These are phyloP conservation scores for Melanostigma gelatinosum DNA, from an alignment of 2,113 vertebrate species.

Conservation along the genomic window DNA sequence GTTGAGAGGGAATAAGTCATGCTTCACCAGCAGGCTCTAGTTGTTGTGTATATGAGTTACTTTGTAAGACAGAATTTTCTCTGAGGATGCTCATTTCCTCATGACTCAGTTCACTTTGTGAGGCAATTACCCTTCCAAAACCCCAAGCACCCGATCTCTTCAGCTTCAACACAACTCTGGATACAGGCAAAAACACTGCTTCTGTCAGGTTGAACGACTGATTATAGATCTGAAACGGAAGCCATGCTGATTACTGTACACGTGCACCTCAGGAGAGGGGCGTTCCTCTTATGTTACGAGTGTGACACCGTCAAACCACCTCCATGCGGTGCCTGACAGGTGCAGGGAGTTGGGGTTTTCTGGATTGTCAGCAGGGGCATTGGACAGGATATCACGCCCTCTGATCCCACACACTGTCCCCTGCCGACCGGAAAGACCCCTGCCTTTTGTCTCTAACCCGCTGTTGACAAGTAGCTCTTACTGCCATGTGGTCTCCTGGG, in stretches of 20 bases:
- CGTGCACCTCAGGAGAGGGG: conserved; percentile 76
- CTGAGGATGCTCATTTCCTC: conserved; percentile 75
- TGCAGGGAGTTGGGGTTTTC: conserved; percentile 72
- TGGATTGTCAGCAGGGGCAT: conserved; percentile 73
- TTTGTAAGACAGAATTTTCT: conserved; percentile 71
- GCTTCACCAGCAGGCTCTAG: conserved; percentile 66
- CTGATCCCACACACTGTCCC: conserved; percentile 78
- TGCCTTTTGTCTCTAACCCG: conserved; percentile 78
- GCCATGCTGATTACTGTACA: conserved; percentile 81
- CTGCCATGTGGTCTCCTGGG: conserved; percentile 78
- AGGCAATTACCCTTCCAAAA: conserved; percentile 76
- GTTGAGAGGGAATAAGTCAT: conserved; percentile 80
- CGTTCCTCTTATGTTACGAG: conserved; percentile 62
- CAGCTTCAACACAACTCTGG: conserved; percentile 63
- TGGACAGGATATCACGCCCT: conserved; percentile 78
- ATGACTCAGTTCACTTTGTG: conserved; percentile 74
- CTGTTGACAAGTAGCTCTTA: conserved; percentile 81
- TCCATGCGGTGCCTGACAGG: conserved; percentile 76
- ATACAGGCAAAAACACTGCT: conserved; percentile 62
- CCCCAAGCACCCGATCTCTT: conserved; percentile 65
- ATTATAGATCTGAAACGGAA: conserved; percentile 79
- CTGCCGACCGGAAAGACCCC: conserved; percentile 77
- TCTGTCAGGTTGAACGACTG: conserved; percentile 76
- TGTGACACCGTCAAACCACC: conserved; percentile 72
- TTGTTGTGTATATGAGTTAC: conserved; percentile 76